A percentile compares a stretch with the other conserved stretches of the same genome.
phyloP scores from a whole-genome alignment of 2,797 vertebrate species.

The Acrossocheilus wenchowensis region DNA sequence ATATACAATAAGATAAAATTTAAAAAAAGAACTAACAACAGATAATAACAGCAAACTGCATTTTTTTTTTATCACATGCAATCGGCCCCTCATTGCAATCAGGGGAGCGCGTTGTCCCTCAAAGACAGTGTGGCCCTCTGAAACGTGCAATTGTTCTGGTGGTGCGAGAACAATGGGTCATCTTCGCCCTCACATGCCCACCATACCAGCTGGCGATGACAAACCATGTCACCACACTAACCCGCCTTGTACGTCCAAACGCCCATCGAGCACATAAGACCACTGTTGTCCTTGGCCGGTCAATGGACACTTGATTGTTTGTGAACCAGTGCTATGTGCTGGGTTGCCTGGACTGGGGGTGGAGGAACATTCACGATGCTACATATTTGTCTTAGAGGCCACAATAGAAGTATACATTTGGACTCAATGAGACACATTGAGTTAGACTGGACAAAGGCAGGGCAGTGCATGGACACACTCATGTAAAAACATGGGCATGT shows the following conservation, averaged over 20 bases:
- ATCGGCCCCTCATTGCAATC: slow-evolving; percentile 51
- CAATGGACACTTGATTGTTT: slow-evolving; percentile 67
- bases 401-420: slow-evolving; percentile 62
- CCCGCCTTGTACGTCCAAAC: slow-evolving; percentile 57
- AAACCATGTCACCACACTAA: slow-evolving; percentile 69
- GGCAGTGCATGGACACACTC: slow-evolving; percentile 37
- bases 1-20: slow-evolving; percentile 11
- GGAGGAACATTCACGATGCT: slow-evolving; percentile 53
- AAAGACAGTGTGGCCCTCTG: slow-evolving; percentile 74
- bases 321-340: slow-evolving; percentile 50
- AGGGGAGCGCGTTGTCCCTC: slow-evolving; percentile 50
- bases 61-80: slow-evolving; percentile 44
- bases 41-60: slow-evolving; percentile 41
- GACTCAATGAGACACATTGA: slow-evolving; percentile 46
- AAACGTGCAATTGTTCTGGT: slow-evolving; percentile 79
- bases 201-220: slow-evolving; percentile 85
- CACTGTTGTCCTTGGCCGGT: slow-evolving; percentile 61
- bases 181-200: slow-evolving; percentile 80
- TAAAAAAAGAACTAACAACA: slow-evolving; percentile 45
- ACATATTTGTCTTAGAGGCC: slow-evolving; percentile 58
- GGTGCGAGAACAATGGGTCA: slow-evolving; percentile 80
- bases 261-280: slow-evolving; percentile 55
- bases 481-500: slow-evolving; percentile 48
- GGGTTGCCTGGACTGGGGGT: slow-evolving; percentile 50
- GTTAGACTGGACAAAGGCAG: slow-evolving; percentile 49